Percentiles rank a stretch among this genome's conserved stretches.
These are phyloP conservation scores for Athene noctua DNA, from an alignment of 2,113 vertebrate genomes.

Conservation along the genomic window DNA sequence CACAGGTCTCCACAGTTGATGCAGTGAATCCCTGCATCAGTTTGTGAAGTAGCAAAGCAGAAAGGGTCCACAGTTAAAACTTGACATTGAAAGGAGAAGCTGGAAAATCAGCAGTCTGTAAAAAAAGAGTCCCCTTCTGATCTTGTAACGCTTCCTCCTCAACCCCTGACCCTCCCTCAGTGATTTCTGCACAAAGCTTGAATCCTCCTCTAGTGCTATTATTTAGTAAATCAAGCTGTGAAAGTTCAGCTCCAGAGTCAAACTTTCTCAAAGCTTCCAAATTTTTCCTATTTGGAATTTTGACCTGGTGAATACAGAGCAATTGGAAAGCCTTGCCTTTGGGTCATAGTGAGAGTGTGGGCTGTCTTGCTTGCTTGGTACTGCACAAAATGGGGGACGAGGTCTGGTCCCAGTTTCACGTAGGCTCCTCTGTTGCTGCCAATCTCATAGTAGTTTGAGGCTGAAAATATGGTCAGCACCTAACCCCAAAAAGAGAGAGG, in stretches of 20 bases:
- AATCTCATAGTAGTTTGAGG: slow-evolving; percentile 94
- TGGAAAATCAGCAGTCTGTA: neutral
- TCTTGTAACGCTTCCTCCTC: neutral
- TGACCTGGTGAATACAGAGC: neutral
- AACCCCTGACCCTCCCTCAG: neutral
- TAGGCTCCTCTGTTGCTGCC: slow-evolving; percentile 95
- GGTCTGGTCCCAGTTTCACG: slow-evolving; percentile 85
- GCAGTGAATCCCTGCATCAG: neutral
- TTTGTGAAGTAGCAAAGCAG: neutral
- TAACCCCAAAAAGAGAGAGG: slow-evolving; percentile 40
- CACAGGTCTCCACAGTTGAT: neutral
- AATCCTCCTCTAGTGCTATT: neutral
- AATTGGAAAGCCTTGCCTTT: slow-evolving; percentile 78
- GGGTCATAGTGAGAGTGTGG: slow-evolving; percentile 83
- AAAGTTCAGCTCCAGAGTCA: neutral
- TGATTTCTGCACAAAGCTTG: neutral
- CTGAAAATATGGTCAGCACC: slow-evolving; percentile 96
- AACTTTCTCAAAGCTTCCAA: neutral
- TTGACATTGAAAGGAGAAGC: neutral
- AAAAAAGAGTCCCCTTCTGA: neutral
- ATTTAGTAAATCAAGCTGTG: neutral
- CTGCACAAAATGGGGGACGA: slow-evolving; percentile 86
- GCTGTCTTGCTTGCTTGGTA: slow-evolving; percentile 85
- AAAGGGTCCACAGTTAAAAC: neutral
- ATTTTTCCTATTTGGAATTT: neutral